phyloP scores from a whole-genome alignment of 2,113 vertebrate genomes.

The Nipponia nippon region DNA sequence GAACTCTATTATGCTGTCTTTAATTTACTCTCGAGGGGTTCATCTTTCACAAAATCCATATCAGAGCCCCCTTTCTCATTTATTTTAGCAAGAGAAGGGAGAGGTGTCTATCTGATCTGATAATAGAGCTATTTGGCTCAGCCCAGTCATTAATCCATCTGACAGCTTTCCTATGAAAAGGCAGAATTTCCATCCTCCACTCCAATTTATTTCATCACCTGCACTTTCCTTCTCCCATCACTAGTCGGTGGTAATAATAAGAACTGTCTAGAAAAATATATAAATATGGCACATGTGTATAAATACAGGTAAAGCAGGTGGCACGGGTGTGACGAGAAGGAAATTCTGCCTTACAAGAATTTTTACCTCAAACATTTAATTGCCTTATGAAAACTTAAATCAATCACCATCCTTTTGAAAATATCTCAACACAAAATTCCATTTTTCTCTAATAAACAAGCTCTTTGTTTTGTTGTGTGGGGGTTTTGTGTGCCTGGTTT shows the following conservation, averaged over 20 bases:
- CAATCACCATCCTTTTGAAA: not conserved
- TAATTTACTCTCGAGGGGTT: slow-evolving; percentile 43
- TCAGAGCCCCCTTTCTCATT: slow-evolving; percentile 18
- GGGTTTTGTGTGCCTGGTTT: accelerated
- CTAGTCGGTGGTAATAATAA: not conserved
- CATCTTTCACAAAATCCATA: slow-evolving; percentile 47
- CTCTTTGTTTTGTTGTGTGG: not conserved
- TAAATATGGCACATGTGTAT: not conserved
- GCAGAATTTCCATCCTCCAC: slow-evolving; percentile 6
- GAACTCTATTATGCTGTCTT: slow-evolving; percentile 27
- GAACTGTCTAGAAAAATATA: slow-evolving; percentile 2
- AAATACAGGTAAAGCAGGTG: not conserved
- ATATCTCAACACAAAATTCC: not conserved
- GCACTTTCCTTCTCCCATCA: not conserved
- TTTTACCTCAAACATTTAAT: not conserved
- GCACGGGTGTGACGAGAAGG: not conserved
- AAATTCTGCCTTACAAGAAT: not conserved
- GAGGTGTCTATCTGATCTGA: slow-evolving; percentile 36
- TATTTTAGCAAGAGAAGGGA: slow-evolving; percentile 26
- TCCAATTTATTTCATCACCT: slow-evolving; percentile 50
- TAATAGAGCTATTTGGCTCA: slow-evolving; percentile 35
- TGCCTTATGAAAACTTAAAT: not conserved
- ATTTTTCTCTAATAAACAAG: not conserved
- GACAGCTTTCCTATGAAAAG: slow-evolving; percentile 59
- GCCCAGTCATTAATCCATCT: slow-evolving; percentile 37